These are phyloP conservation scores for Radopholus similis DNA, from an alignment of 1,140 invertebrate genomes.

Conservation along the genomic window DNA sequence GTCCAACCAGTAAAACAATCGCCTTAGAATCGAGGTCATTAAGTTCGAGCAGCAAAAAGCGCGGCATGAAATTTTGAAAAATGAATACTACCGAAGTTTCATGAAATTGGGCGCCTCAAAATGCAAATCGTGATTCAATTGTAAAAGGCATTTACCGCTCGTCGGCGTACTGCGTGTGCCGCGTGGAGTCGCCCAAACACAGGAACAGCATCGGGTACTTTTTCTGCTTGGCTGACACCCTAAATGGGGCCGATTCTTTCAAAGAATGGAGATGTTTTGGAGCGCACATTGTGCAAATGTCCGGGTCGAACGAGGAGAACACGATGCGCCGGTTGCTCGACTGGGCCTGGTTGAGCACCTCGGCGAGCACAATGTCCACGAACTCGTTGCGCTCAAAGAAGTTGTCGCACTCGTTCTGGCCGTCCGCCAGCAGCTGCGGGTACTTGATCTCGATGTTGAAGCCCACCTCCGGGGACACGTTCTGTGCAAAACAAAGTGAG, in stretches of 20 bases:
- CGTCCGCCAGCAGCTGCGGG: conserved; percentile 17
- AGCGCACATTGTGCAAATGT: conserved; percentile 59
- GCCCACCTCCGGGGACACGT: conserved; percentile 35
- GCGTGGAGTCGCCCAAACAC: conserved; percentile 45
- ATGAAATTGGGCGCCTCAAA: too few relatives aligned
- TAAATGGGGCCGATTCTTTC: conserved; percentile 20
- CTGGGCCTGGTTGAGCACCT: conserved; percentile 53
- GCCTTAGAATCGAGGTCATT: too few relatives aligned
- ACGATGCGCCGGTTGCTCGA: conserved; percentile 51
- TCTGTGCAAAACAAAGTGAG: too few relatives aligned
- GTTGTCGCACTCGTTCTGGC: conserved; percentile 34
- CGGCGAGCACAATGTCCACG: conserved; percentile 54
- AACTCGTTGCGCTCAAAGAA: conserved; percentile 49
- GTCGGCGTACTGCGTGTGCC: conserved; percentile 46
- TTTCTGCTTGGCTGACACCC: conserved; percentile 55
- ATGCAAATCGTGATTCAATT: too few relatives aligned
- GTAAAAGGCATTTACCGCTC: too few relatives aligned
- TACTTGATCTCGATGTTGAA: conserved; percentile 49
- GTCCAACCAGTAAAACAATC: too few relatives aligned
- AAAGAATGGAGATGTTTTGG: conserved; percentile 16
- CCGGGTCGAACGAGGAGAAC: conserved; percentile 60
- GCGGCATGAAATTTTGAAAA: too few relatives aligned
- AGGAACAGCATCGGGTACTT: conserved; percentile 59
- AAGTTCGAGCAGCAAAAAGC: too few relatives aligned
- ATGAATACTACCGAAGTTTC: too few relatives aligned